Base-by-base conservation (phyloP, 2,888 invertebrate species). In the Platycheirus albimanus region DNA sequence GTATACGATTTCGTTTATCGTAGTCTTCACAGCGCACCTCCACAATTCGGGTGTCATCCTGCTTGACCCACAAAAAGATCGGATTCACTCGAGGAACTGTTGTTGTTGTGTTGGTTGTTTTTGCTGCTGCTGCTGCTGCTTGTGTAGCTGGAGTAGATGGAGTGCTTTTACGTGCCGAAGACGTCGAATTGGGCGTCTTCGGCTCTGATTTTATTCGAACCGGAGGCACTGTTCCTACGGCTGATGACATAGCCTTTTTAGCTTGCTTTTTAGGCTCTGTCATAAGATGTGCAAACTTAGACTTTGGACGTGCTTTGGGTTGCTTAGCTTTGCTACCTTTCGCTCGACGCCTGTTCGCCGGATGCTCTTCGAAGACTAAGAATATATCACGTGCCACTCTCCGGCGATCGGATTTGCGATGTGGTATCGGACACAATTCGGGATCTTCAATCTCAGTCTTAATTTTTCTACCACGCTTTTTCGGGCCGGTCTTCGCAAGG, bases 1-100 rank as follows among this genome's bases (percentile, higher is more conserved):
- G 94, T 88, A 96, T 95, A 80, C 96, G 95, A 91, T 96, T 96
- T 77, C 95, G 92, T 90, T 95, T 94, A 92, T 96, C 96, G 92
- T 96, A 96, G 90, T 96, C 96, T 91, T 96, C 96, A 92, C 96
- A 96, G 90, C 94, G 94, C 87, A 96, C 96, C 91, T 95, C 95
- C 89, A 95, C 94, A 90, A 96, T 96, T 89, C 93, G 93, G 85
- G 95, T 95, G 91, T 96, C 95, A 87, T 93, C 93, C 90, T 95
- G 95, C 89, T 95, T 94, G 84, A 95, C 95, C 96, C 96, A 96
- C 86, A 96, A 93, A 91, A 96, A 96, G 86, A 96, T 95, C 86
- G 96, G 96, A 88, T 95, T 95, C 86, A 96, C 94, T 78, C 94
- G 93, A 87, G 95, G 92, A 28, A 83, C 71, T 67, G 70, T 63